Base-by-base conservation (phyloP, 2,797 vertebrate species). In the Myoxocephalus aenaeus region DNA sequence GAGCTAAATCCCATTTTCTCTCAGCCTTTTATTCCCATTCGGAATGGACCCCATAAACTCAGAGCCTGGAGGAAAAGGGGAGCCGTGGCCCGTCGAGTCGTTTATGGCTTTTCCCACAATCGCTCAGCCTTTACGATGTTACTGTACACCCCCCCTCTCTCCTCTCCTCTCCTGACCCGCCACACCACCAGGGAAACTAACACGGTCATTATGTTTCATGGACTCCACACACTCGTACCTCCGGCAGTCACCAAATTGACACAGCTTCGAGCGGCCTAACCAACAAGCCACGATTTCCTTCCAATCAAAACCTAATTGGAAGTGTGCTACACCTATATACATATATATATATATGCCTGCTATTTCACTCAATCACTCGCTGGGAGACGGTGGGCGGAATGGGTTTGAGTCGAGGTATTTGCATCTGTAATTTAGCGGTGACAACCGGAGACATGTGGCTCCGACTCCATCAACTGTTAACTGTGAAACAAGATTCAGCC, bases 141-240 rank as follows among this genome's bases (percentile, higher is more conserved):
- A 73, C 75, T 57, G 85, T 80, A 78, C 64, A 69, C 61, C 46
- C 63, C 50, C 42, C 15, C 32, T 11, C 8, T 22, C 17, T 14
- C 5, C 57, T 7, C 44, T 8, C 40, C 8, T 20, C 51, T 38
- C 36, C 69, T 14, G 5, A 77, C 38, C 48, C 20, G 0, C 75
- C 53, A 20, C 46, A 34, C 75, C 79, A 75, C 59, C 68, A 69
- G 65, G 71, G 73, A 80, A 84, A 84, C 89, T 86, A 90, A 90
- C 88, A 91, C 87, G 89, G 81, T 83, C 82, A 80, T 93, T 88
- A 86, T 76, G 82, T 86, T 92, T 93, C 91, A 93, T 91, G 88
- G 88, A 82, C 90, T 88, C 81, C 10, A 53, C 73, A 68, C 63
- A 38, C 65, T 81, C 68, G 36, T 20, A 76, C 68, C 73, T 82